Conservation (phyloP, 2,113 vertebrate species). For the Myocastor coypus region DNA sequence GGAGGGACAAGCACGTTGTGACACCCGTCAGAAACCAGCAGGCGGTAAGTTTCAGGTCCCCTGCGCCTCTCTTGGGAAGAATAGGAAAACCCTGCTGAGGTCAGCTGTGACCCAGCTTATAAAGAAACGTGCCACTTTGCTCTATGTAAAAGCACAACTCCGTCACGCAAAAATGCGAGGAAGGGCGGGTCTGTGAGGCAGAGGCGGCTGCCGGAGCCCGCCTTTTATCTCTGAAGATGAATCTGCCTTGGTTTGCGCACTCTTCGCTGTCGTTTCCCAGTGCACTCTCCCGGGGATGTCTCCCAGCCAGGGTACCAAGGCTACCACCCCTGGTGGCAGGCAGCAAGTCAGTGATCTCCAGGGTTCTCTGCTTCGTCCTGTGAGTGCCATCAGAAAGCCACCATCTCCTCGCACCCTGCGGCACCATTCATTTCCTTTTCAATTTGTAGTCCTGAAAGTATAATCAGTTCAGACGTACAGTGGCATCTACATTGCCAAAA, state of each 20-base stretch:
- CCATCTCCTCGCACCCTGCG: accelerated
- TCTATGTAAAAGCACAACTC: background rate
- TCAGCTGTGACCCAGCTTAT: background rate
- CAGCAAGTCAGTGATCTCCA: background rate
- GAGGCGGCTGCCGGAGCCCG: background rate
- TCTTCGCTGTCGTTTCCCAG: background rate
- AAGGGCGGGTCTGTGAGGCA: background rate
- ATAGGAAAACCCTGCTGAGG: background rate
- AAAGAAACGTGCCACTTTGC: background rate
- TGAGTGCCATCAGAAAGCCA: background rate
- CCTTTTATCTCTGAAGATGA: background rate
- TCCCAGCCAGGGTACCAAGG: background rate
- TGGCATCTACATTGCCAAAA: background rate
- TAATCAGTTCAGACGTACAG: too few species aligned
- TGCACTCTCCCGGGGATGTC: too few species aligned
- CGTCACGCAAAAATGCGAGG: background rate
- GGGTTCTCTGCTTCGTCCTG: background rate
- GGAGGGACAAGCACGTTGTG: slow-evolving; percentile 92
- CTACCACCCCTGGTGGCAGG: background rate
- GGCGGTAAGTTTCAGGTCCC: slow-evolving; percentile 85
- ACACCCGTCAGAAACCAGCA: slow-evolving; percentile 92
- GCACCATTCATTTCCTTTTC: background rate
- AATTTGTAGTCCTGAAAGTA: background rate
- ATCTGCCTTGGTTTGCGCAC: background rate
- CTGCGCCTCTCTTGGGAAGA: background rate